Evolutionary conservation across 2,888 invertebrate genomes (phyloP), one percentile per base, ranked within the genome.

Genomic region (Trachelus iudaicus): DNA sequence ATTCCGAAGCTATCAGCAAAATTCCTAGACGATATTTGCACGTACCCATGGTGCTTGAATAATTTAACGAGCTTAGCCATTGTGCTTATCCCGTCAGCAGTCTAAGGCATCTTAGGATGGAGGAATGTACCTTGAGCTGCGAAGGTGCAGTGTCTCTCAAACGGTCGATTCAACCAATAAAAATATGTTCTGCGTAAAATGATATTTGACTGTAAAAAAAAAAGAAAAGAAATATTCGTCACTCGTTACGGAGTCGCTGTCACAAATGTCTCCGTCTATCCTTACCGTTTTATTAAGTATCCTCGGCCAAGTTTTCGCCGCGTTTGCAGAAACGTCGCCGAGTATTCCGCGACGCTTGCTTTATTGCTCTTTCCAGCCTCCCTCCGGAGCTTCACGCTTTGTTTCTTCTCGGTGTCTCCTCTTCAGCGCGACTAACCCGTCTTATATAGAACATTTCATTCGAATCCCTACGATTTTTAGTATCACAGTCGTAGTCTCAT

Each of bases 1-100:
- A 56, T 56, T 23, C 9, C 56, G 23, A 56, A 56, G 9, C 56
- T 56, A 56, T 56, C 56, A 23, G 56, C 23, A 23, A 56, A 71
- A 33, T 71, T 71, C 23, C 31, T 34, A 71, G 31, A 71, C 71
- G 71, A 71, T 71, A 71, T 71, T 71, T 71, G 71, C 71, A 71
- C 71, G 71, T 34, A 31, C 33, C 9, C 71, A 34, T 0, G 71
- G 71, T 71, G 71, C 71, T 34, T 34, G 71, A 71, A 71, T 71
- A 71, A 71, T 71, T 31, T 71, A 71, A 71, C 71, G 71, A 56
- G 56, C 56, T 56, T 56, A 56, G 23, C 56, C 56, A 56, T 56
- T 56, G 56, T 56, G 56, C 56, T 56, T 56, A 23, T 56, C 56
- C 56, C 56, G 56, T 56, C 23, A 23, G 56, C 56, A 56, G 56